Conservation (phyloP, 2,113 vertebrate genomes). For the Phyllopteryx taeniolatus region DNA sequence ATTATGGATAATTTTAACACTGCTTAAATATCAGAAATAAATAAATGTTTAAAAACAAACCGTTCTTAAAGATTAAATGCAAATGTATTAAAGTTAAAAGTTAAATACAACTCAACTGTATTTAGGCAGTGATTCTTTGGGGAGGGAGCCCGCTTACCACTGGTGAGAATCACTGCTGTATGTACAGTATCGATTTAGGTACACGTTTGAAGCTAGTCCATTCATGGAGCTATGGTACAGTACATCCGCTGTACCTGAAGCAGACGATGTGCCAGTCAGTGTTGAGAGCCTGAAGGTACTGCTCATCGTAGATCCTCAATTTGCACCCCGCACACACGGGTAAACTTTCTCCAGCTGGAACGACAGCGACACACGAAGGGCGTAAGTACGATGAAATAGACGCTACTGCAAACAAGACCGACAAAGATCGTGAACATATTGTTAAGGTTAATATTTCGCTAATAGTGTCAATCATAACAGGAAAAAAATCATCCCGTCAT, state of each 20-base stretch:
- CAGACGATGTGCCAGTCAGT: slow-evolving; percentile 90
- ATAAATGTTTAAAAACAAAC: too few species aligned
- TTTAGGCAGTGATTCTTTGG: not conserved
- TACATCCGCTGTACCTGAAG: slow-evolving; percentile 80
- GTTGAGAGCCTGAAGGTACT: slow-evolving; percentile 91
- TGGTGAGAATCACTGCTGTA: too few species aligned
- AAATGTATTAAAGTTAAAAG: not conserved
- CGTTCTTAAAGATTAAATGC: too few species aligned
- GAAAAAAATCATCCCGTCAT: not conserved
- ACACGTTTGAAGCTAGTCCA: too few species aligned
- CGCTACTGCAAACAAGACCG: not conserved
- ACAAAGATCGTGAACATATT: not conserved
- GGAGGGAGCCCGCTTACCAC: too few species aligned
- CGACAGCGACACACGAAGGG: slow-evolving; percentile 5
- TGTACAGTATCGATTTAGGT: too few species aligned
- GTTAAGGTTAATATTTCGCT: not conserved
- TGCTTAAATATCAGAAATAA: too few species aligned
- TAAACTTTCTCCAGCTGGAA: slow-evolving; percentile 78
- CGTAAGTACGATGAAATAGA: not conserved
- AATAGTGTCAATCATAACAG: not conserved
- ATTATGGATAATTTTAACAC: too few species aligned
- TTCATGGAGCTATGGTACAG: too few species aligned
- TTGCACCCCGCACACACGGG: slow-evolving; percentile 90
- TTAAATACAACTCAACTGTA: not conserved
- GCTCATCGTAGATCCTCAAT: slow-evolving; percentile 89